Percentiles rank a stretch among this genome's conserved stretches.
phyloP scores from a whole-genome alignment of 2,888 invertebrate species.

The Cosmorhoe ocellata region DNA sequence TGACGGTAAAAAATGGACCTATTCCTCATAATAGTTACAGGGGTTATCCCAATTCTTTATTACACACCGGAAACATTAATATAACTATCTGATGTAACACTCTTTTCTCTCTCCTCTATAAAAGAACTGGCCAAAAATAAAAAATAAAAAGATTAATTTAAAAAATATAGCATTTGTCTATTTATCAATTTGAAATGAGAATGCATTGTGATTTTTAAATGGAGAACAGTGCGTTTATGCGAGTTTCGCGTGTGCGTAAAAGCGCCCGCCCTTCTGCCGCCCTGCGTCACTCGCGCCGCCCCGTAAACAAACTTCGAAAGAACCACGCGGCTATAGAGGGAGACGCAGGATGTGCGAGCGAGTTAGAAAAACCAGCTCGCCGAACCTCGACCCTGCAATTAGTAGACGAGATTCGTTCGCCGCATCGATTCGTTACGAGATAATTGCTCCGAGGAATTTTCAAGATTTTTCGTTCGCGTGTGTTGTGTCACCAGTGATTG shows the following conservation, averaged over 20 bases:
- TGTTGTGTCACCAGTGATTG: constrained; percentile 52
- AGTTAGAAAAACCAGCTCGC: constrained; percentile 46
- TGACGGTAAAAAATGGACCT: constrained; percentile 75
- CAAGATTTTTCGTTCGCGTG: constrained; percentile 62
- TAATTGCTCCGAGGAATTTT: constrained; percentile 75
- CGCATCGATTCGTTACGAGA: constrained; percentile 80
- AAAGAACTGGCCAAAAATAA: neutral
- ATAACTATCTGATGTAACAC: constrained; percentile 61
- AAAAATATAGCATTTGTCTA: constrained; percentile 1
- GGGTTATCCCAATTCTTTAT: constrained; percentile 72
- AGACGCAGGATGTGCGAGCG: constrained; percentile 56
- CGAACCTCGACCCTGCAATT: constrained; percentile 76
- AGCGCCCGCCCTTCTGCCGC: constrained; percentile 72
- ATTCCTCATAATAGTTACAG: constrained; percentile 75
- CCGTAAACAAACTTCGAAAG: constrained; percentile 61
- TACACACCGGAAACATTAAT: constrained; percentile 78
- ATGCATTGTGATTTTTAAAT: constrained; percentile 27
- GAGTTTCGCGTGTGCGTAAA: constrained; percentile 63
- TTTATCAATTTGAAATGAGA: constrained; percentile 13
- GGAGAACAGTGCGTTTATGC: constrained; percentile 54
- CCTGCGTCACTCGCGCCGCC: constrained; percentile 68
- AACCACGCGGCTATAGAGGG: constrained; percentile 48
- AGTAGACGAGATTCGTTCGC: constrained; percentile 81
- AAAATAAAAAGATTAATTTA: neutral
- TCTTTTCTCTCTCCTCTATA: constrained; percentile 39